Evolutionary conservation across 2,113 vertebrate genomes (phyloP).

Genomic region (Anguilla rostrata): DNA sequence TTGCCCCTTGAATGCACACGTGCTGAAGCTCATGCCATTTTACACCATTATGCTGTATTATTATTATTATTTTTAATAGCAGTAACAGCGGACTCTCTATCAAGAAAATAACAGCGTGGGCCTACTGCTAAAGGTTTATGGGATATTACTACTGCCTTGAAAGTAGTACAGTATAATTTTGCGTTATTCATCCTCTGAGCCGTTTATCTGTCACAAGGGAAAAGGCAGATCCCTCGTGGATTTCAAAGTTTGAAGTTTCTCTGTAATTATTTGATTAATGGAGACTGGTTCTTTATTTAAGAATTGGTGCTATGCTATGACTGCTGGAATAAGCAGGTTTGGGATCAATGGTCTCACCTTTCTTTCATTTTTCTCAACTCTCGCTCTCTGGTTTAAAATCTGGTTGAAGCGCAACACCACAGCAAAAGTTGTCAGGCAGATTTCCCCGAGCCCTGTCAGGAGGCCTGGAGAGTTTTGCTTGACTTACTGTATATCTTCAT

Average conservation of each 20-base stretch:
- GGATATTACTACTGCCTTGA: neutral
- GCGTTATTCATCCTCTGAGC: neutral
- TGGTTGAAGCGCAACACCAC: neutral
- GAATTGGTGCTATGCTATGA: neutral
- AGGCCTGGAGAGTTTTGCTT: neutral
- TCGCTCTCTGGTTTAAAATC: neutral
- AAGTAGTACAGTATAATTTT: neutral
- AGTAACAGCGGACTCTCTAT: neutral
- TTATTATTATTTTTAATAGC: neutral
- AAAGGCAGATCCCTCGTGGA: neutral
- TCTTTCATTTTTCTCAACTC: constrained; percentile 33
- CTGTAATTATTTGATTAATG: neutral
- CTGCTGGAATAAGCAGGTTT: neutral
- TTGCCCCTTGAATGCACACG: neutral
- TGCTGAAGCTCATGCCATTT: neutral
- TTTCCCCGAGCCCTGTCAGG: neutral
- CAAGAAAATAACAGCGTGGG: neutral
- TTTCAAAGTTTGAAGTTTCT: neutral
- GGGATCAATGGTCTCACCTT: neutral
- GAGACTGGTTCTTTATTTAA: neutral
- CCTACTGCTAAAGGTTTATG: neutral
- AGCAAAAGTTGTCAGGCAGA: neutral
- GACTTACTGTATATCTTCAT: neutral
- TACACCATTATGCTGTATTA: neutral
- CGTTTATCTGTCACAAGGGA: neutral